A percentile compares a stretch with the other conserved stretches of the same genome.
Evolutionary conservation across 2,888 invertebrate genomes (phyloP).

Genomic region (Erpobdella octoculata): DNA sequence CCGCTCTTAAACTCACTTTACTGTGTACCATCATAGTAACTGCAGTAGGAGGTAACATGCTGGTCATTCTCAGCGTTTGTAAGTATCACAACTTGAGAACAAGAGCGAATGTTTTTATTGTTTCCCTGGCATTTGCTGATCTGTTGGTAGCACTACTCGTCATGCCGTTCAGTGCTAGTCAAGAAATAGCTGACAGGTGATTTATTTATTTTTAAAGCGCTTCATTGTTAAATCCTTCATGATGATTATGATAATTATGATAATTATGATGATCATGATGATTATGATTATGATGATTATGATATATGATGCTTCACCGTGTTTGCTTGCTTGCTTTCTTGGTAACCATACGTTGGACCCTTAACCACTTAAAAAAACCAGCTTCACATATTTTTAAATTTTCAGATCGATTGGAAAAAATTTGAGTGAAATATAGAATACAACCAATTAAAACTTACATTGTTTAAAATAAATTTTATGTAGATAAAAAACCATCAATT

Average conservation of each 20-base stretch:
- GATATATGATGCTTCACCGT: no score
- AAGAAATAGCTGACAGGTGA: constrained; percentile 36
- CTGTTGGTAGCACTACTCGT: constrained; percentile 47
- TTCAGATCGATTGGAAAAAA: no score
- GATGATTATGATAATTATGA: background rate
- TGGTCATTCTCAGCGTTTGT: constrained; percentile 45
- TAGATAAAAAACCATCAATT: no score
- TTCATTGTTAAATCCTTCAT: background rate
- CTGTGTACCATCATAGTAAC: constrained; percentile 36
- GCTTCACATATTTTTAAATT: no score
- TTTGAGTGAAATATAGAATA: no score
- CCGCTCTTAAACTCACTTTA: constrained; percentile 30
- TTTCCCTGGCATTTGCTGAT: constrained; percentile 46
- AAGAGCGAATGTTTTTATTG: constrained; percentile 46
- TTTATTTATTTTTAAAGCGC: background rate
- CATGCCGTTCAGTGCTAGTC: constrained; percentile 47
- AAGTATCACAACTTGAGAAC: constrained; percentile 44
- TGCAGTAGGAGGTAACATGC: constrained; percentile 44
- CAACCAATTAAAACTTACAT: no score
- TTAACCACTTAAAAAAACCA: no score
- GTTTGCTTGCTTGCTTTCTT: no score
- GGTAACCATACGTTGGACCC: no score
- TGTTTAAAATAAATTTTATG: no score
- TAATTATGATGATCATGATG: no score
- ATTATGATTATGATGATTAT: no score